phyloP scores from a whole-genome alignment of 2,797 vertebrate genomes.

The Nyctalus aviator region DNA sequence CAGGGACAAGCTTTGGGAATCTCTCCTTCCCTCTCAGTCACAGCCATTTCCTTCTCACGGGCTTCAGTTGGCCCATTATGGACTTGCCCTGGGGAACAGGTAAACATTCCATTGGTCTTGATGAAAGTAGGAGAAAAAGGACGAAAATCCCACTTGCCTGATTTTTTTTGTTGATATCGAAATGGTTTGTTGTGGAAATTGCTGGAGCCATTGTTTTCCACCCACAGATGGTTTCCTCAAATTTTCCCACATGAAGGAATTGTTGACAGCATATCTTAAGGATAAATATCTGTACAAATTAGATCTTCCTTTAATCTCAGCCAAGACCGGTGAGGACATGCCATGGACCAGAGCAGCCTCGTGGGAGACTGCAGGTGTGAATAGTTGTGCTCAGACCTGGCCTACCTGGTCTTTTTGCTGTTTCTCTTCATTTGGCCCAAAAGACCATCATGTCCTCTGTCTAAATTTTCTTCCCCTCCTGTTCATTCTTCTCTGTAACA shows the following conservation, averaged over 20 bases:
- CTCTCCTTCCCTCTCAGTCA: not conserved
- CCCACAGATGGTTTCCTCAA: not conserved
- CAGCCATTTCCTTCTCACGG: not conserved
- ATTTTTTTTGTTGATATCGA: not conserved
- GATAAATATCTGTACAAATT: not conserved
- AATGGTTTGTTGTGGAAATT: not conserved
- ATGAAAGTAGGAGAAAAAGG: not conserved
- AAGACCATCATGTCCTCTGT: not conserved
- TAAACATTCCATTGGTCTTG: not conserved
- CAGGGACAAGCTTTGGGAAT: constrained; percentile 8
- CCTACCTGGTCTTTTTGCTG: rapidly evolving
- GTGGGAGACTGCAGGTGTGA: not conserved
- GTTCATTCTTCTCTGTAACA: not conserved
- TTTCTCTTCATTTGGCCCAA: not conserved
- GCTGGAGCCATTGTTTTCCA: not conserved
- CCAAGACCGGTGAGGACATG: not conserved
- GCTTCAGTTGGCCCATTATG: not conserved
- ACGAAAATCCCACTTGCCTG: not conserved
- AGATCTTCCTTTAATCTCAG: not conserved
- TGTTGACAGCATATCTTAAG: not conserved
- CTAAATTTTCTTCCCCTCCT: not conserved
- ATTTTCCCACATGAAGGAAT: not conserved
- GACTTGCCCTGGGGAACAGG: not conserved
- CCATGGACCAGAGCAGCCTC: not conserved
- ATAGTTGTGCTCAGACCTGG: rapidly evolving